phyloP scores from a whole-genome alignment of 2,797 vertebrate genomes.

The Jordanella pulchra region DNA sequence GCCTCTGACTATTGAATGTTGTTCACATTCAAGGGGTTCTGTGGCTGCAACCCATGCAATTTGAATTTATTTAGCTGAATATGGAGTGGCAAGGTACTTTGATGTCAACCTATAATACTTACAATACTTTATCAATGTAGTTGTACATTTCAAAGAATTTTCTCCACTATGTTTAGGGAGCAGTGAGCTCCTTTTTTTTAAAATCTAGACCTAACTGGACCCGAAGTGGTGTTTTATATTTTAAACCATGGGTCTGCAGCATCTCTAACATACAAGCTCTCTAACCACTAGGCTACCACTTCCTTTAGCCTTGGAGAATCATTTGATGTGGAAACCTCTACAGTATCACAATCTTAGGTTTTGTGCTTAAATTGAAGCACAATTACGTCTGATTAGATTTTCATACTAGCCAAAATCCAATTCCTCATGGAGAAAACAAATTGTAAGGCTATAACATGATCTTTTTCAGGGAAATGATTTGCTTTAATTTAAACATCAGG shows the following conservation, averaged over 20 bases:
- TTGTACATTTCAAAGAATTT: too few relatives aligned
- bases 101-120: not conserved
- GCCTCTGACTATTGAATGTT: too few relatives aligned
- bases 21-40: not conserved
- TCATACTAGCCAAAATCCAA: not conserved
- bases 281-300: too few relatives aligned
- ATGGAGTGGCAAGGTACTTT: not conserved
- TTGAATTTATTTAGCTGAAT: not conserved
- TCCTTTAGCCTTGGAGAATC: not conserved
- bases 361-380: not conserved
- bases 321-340: not conserved
- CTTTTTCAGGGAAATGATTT: not conserved
- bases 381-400: not conserved
- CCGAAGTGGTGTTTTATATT: too few relatives aligned
- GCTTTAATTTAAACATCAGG: constrained; percentile 13
- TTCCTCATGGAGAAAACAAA: not conserved
- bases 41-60: not conserved
- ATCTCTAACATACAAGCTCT: too few relatives aligned
- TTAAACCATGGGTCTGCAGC: too few relatives aligned
- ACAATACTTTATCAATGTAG: too few relatives aligned
- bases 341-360: not conserved
- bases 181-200: too few relatives aligned
- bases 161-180: too few relatives aligned
- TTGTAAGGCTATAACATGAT: not conserved
- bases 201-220: too few relatives aligned